phyloP scores from a whole-genome alignment of 2,113 vertebrate species.

The Lycocorax pyrrhopterus region DNA sequence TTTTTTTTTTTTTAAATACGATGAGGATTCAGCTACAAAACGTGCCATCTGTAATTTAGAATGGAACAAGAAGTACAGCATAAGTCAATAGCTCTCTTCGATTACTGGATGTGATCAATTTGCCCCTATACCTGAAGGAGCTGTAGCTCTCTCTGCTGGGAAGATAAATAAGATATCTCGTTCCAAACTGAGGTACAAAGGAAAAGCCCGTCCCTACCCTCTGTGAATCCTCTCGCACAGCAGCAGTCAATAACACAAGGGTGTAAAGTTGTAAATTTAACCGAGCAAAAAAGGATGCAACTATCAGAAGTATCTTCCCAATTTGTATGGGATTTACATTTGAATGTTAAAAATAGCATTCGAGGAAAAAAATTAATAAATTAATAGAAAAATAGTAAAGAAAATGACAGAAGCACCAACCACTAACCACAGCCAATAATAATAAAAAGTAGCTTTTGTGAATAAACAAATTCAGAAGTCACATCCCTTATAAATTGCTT shows the following conservation, averaged over 20 bases:
- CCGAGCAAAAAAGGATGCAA: not conserved
- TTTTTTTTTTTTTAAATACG: not conserved
- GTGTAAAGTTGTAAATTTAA: not conserved
- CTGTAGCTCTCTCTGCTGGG: not conserved
- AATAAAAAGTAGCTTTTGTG: not conserved
- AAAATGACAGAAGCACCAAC: not conserved
- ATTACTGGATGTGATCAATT: conserved; percentile 27
- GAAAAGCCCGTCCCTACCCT: not conserved
- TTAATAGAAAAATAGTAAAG: not conserved
- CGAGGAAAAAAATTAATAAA: not conserved
- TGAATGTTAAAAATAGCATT: not conserved
- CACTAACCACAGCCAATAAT: not conserved
- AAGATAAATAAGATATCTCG: not conserved
- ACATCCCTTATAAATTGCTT: not conserved
- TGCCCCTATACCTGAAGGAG: not conserved
- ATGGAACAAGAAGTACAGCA: not conserved
- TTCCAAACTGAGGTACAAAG: not conserved
- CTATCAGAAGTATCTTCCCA: not conserved
- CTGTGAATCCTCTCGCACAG: not conserved
- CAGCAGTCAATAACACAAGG: not conserved
- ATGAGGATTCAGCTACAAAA: conserved; percentile 2
- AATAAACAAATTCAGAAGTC: not conserved
- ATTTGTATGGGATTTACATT: not conserved
- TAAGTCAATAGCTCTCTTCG: not conserved
- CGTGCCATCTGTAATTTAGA: conserved; percentile 6